Evolutionary conservation across 1,140 invertebrate genomes (phyloP).

Genomic region (Drosophila subpulchrella): DNA sequence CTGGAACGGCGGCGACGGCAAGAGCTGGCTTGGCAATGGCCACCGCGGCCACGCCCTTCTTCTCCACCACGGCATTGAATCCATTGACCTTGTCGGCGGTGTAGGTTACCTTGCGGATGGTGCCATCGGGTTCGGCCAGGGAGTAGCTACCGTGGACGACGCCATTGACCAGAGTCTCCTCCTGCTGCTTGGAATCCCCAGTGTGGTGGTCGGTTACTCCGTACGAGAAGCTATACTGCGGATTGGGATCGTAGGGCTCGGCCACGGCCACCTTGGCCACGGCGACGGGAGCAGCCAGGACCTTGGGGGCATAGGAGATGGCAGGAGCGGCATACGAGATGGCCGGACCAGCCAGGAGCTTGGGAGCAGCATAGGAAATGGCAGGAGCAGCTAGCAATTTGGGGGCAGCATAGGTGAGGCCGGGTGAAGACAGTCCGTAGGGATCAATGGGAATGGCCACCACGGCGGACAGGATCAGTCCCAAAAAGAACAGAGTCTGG

Average conservation of each 20-base stretch:
- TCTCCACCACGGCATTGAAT: slow-evolving; percentile 87
- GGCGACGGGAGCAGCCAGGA: slow-evolving; percentile 68
- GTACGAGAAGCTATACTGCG: slow-evolving; percentile 90
- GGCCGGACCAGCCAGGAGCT: slow-evolving; percentile 49
- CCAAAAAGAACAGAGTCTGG: slow-evolving; percentile 66
- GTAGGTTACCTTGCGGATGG: slow-evolving; percentile 87
- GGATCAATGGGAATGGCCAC: slow-evolving; percentile 63
- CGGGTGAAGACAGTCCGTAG: slow-evolving; percentile 50
- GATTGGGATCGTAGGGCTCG: slow-evolving; percentile 89
- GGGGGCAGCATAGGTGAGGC: slow-evolving; percentile 54
- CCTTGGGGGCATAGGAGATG: slow-evolving; percentile 64
- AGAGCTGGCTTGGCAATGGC: slow-evolving; percentile 80
- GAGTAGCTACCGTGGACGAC: slow-evolving; percentile 88
- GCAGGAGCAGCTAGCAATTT: slow-evolving; percentile 43
- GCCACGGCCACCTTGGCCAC: slow-evolving; percentile 83
- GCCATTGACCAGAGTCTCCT: slow-evolving; percentile 87
- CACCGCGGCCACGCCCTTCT: slow-evolving; percentile 85
- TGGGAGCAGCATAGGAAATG: slow-evolving; percentile 51
- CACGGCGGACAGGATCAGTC: slow-evolving; percentile 57
- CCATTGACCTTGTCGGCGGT: slow-evolving; percentile 87
- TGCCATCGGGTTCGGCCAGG: slow-evolving; percentile 88
- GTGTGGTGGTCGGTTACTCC: slow-evolving; percentile 89
- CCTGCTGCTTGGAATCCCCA: slow-evolving; percentile 89
- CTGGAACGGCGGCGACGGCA: slow-evolving; percentile 76
- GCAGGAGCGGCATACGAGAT: slow-evolving; percentile 24